phyloP scores from a whole-genome alignment of 1,140 invertebrate genomes.

The Drosophila ironensis region DNA sequence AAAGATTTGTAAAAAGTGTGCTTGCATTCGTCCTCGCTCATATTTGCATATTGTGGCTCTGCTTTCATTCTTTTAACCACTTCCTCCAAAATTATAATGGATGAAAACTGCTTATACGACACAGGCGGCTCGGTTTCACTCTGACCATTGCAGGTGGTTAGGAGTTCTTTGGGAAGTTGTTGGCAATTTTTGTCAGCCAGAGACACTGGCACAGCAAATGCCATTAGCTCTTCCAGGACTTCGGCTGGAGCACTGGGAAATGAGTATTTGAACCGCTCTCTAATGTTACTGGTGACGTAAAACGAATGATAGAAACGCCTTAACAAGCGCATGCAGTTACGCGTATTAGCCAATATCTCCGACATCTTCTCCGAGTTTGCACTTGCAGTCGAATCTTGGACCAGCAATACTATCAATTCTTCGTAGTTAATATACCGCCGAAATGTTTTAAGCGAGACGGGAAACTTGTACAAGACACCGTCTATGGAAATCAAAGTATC shows the following conservation, averaged over 20 bases:
- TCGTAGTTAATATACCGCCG: slow-evolving; percentile 27
- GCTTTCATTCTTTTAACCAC: slow-evolving; percentile 27
- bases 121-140: background rate
- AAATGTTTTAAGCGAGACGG: slow-evolving; percentile 24
- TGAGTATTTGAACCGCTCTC: slow-evolving; percentile 7
- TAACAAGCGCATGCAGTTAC: background rate
- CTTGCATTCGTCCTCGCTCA: slow-evolving; percentile 3
- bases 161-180: no score
- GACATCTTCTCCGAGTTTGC: background rate
- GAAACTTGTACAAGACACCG: slow-evolving; percentile 20
- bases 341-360: background rate
- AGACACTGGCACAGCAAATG: slow-evolving; percentile 11
- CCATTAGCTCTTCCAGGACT: background rate
- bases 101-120: slow-evolving; percentile 20
- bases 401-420: slow-evolving; percentile 1
- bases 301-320: slow-evolving; percentile 17
- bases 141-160: background rate
- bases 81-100: slow-evolving; percentile 17
- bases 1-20: slow-evolving; percentile 19
- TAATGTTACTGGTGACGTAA: background rate
- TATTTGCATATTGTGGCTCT: background rate
- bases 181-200: no score
- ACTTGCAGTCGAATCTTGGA: background rate
- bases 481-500: slow-evolving; percentile 1
- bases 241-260: slow-evolving; percentile 31